phyloP scores from a whole-genome alignment of 2,113 vertebrate genomes.

The Phocoena sinus region DNA sequence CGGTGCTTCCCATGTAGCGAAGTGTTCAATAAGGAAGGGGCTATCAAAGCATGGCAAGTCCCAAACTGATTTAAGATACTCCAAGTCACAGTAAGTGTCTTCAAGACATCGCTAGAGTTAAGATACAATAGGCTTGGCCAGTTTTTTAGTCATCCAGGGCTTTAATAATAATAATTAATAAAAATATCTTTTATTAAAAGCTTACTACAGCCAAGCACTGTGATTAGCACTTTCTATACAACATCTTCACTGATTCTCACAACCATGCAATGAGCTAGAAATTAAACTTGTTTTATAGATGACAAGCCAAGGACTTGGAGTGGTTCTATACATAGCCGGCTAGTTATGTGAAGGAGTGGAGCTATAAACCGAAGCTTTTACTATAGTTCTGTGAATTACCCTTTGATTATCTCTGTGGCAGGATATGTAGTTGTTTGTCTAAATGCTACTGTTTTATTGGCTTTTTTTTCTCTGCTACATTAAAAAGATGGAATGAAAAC shows the following conservation, averaged over 20 bases:
- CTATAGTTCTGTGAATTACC: neutral
- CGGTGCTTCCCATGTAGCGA: neutral
- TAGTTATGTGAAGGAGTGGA: neutral
- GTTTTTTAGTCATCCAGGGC: neutral
- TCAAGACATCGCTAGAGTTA: neutral
- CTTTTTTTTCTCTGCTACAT: neutral
- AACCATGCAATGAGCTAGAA: neutral
- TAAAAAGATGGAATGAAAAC: neutral
- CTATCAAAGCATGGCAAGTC: neutral
- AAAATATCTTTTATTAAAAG: neutral
- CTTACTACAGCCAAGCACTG: neutral
- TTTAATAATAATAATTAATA: conserved; percentile 6
- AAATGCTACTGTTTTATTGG: neutral
- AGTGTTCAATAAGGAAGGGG: neutral
- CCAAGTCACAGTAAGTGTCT: neutral
- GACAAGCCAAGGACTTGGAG: neutral
- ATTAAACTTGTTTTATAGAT: neutral
- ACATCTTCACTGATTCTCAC: neutral
- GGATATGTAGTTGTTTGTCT: neutral
- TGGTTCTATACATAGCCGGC: neutral
- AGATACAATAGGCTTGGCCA: neutral
- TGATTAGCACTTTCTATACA: neutral
- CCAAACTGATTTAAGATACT: neutral
- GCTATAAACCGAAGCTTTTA: neutral
- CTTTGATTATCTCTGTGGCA: neutral